Conservation (phyloP, 2,797 vertebrate genomes). For the Crocodylus rhombifer region DNA sequence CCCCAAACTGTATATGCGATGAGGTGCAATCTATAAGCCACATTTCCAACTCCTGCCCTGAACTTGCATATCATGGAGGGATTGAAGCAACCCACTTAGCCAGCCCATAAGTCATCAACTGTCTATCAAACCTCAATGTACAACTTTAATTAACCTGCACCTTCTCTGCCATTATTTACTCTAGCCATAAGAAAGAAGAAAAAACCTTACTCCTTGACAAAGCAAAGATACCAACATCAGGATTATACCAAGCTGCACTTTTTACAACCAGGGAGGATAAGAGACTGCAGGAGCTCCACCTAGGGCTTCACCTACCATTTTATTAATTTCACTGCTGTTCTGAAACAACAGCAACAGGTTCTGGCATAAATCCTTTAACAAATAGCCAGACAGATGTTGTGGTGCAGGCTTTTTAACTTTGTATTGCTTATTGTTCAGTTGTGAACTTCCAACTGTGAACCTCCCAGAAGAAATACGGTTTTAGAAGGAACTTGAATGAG, state of each 20-base stretch:
- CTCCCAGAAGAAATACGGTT: background rate
- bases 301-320: slow-evolving; percentile 35
- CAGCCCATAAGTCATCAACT: too few species aligned
- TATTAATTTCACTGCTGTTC: slow-evolving; percentile 39
- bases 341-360: slow-evolving; percentile 41
- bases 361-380: slow-evolving; percentile 40
- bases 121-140: too few species aligned
- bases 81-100: too few species aligned
- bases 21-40: too few species aligned
- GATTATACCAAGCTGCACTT: slow-evolving; percentile 36
- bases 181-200: too few species aligned
- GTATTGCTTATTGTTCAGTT: background rate
- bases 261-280: background rate
- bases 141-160: too few species aligned
- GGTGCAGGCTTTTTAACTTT: background rate
- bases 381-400: background rate
- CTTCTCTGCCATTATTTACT: too few species aligned
- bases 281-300: slow-evolving; percentile 38
- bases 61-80: too few species aligned
- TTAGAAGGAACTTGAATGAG: background rate
- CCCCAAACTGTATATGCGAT: too few species aligned
- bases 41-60: too few species aligned
- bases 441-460: background rate
- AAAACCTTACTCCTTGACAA: background rate
- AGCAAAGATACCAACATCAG: slow-evolving; percentile 49